A percentile compares a stretch with the other conserved stretches of the same genome.
Conservation (phyloP, 2,888 invertebrate species). For the Dione vanillae region DNA sequence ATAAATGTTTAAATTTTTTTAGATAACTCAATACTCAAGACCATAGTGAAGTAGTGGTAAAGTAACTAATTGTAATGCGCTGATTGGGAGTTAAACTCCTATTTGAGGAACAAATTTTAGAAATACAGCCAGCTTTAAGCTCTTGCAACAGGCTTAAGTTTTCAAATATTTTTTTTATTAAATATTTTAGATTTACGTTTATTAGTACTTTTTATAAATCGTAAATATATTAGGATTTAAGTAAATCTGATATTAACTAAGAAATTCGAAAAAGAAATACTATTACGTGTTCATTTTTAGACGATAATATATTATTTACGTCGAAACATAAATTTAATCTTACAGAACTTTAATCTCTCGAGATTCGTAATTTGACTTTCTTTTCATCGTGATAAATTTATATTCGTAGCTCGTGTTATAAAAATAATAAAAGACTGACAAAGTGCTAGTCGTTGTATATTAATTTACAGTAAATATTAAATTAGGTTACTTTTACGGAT, state of each 20-base stretch:
- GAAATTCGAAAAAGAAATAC: neutral
- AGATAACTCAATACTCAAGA: no score
- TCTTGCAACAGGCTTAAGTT: no score
- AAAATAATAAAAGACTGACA: conserved; percentile 18
- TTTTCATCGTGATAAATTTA: conserved; percentile 35
- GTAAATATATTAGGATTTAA: neutral
- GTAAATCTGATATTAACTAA: neutral
- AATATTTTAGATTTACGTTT: no score
- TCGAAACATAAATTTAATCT: conserved; percentile 27
- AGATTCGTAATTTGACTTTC: conserved; percentile 33
- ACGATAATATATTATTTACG: neutral
- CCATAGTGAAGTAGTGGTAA: no score
- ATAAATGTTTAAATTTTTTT: no score
- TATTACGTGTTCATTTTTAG: neutral
- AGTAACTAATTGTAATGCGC: no score
- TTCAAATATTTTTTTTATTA: no score
- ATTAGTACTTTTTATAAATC: neutral
- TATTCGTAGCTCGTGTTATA: conserved; percentile 21
- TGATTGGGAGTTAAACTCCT: no score
- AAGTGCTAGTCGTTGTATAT: neutral
- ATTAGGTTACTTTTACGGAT: no score
- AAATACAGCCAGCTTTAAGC: no score
- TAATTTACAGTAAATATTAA: no score
- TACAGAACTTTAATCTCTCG: conserved; percentile 6
- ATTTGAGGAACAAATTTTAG: no score